A percentile compares a stretch with the other conserved stretches of the same genome.
phyloP scores from a whole-genome alignment of 2,113 vertebrate species.

The Pycnonotus jocosus region DNA sequence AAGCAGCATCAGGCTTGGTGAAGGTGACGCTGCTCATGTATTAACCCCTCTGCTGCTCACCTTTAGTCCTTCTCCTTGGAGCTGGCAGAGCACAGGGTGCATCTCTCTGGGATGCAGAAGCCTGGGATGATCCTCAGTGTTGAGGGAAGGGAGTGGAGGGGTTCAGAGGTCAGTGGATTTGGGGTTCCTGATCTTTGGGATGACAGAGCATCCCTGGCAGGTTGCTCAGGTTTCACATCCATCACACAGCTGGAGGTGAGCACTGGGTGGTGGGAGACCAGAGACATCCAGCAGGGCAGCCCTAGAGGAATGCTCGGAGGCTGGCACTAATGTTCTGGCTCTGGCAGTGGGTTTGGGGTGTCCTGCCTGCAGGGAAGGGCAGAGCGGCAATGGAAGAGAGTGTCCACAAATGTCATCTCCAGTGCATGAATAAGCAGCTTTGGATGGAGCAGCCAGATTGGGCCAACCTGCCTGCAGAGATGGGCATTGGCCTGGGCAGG shows the following conservation, averaged over 20 bases:
- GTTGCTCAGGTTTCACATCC: background rate
- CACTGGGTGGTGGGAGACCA: fast-evolving
- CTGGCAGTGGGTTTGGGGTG: background rate
- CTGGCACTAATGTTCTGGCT: background rate
- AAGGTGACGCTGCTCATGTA: background rate
- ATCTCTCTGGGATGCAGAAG: background rate
- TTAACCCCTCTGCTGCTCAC: background rate
- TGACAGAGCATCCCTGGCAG: background rate
- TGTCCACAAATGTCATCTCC: background rate
- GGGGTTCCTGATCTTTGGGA: background rate
- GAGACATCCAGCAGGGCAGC: background rate
- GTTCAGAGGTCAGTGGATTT: background rate
- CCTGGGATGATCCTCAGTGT: background rate
- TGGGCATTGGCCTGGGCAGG: background rate
- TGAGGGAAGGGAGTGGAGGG: background rate
- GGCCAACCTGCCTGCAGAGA: background rate
- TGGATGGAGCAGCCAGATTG: background rate
- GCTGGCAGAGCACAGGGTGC: background rate
- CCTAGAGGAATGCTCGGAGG: fast-evolving
- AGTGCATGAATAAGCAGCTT: background rate
- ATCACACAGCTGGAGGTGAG: background rate
- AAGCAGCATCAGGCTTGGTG: background rate
- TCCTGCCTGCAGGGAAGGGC: background rate
- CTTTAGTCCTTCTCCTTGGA: background rate
- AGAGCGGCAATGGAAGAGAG: background rate